These are phyloP conservation scores for Ceyx melanurus DNA, from an alignment of 2,113 vertebrate genomes.

Conservation along the genomic window DNA sequence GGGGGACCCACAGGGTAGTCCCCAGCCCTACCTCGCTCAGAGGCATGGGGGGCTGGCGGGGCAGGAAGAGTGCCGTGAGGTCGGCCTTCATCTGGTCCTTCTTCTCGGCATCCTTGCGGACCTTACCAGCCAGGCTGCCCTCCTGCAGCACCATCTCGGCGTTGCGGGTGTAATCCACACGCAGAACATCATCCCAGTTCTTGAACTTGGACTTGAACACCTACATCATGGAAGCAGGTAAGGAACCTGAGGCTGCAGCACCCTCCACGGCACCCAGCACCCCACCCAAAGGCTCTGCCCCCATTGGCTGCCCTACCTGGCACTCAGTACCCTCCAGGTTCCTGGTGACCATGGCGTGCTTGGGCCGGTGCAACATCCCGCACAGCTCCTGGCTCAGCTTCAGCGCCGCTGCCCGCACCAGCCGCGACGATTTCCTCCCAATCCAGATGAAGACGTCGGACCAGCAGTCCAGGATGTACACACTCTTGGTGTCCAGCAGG, in stretches of 20 bases:
- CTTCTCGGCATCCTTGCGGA: conserved; percentile 90
- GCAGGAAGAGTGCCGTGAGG: conserved; percentile 93
- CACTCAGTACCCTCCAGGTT: conserved; percentile 95
- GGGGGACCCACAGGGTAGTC: accelerated
- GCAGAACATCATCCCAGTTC: conserved; percentile 97
- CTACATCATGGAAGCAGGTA: conserved; percentile 53
- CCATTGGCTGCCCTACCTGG: conserved; percentile 80
- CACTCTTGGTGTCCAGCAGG: conserved; percentile 91
- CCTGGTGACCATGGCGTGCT: conserved; percentile 88
- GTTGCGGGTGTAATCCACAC: conserved; percentile 94
- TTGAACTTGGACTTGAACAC: conserved; percentile 98
- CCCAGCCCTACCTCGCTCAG: conserved; percentile 82
- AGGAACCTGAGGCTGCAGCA: accelerated
- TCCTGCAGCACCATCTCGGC: conserved; percentile 87
- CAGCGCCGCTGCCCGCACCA: conserved; percentile 92
- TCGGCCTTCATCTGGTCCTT: conserved; percentile 98
- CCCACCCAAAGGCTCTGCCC: accelerated
- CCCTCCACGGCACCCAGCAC: background rate
- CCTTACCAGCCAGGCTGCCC: conserved; percentile 83
- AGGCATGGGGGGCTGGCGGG: conserved; percentile 91
- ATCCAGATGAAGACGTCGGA: conserved; percentile 98
- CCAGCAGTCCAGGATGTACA: conserved; percentile 98
- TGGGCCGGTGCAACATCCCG: conserved; percentile 93
- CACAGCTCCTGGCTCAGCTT: conserved; percentile 98
- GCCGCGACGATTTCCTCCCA: conserved; percentile 90